phyloP scores from a whole-genome alignment of 2,797 vertebrate species.

The Urophycis tenuis region DNA sequence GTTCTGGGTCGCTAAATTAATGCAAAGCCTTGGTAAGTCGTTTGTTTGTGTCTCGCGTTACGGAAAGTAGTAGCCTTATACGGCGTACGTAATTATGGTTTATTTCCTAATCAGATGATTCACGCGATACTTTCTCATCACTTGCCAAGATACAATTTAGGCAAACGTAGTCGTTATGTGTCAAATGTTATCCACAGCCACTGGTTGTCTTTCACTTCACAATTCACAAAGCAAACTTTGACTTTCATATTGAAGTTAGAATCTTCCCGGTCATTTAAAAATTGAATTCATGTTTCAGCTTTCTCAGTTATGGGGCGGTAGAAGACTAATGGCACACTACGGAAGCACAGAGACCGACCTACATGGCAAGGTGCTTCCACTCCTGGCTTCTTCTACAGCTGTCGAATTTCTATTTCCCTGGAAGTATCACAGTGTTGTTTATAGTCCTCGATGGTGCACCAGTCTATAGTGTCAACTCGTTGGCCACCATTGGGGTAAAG shows the following conservation, averaged over 20 bases:
- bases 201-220: background rate
- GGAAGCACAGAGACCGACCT: background rate
- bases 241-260: no score
- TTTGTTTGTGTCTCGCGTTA: background rate
- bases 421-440: background rate
- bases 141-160: background rate
- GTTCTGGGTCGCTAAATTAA: background rate
- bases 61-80: no score
- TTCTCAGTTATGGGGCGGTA: background rate
- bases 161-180: background rate
- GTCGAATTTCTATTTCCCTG: background rate
- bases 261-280: background rate
- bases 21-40: background rate
- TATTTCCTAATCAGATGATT: background rate
- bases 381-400: background rate
- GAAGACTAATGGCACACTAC: background rate
- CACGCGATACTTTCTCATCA: background rate
- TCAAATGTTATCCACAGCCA: background rate
- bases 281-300: background rate
- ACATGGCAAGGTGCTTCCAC: background rate
- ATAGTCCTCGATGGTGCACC: no score
- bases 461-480: no score
- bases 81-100: background rate
- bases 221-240: background rate
- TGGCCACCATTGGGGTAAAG: no score